These are phyloP conservation scores for Odocoileus hemionus DNA, from an alignment of 2,113 vertebrate species.

Conservation along the genomic window DNA sequence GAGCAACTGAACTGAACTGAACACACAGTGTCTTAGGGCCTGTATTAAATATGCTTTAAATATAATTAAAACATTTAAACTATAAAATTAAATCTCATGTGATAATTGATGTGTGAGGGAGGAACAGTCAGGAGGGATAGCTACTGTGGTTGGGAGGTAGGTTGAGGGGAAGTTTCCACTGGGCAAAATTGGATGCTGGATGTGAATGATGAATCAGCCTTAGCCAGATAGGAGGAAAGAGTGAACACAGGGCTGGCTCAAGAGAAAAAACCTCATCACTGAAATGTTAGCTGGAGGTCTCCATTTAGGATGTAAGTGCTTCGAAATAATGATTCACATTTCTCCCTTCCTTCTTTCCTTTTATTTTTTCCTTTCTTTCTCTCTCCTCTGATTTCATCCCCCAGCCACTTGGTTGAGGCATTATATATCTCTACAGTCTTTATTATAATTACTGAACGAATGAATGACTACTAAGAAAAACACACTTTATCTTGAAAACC, in stretches of 20 bases:
- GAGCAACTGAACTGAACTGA: background rate
- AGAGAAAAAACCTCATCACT: background rate
- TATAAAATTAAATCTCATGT: background rate
- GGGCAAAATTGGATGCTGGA: background rate
- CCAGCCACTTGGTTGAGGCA: background rate
- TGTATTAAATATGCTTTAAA: background rate
- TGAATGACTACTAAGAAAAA: background rate
- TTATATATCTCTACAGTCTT: background rate
- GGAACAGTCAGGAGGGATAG: accelerated
- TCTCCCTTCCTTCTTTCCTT: background rate
- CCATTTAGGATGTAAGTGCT: background rate
- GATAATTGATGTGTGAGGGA: background rate
- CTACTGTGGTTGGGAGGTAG: background rate
- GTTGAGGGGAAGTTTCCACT: background rate
- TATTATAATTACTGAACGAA: background rate
- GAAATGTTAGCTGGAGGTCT: background rate
- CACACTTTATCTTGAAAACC: background rate
- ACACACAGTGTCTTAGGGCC: background rate
- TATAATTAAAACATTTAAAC: background rate
- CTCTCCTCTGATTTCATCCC: background rate
- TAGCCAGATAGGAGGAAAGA: background rate
- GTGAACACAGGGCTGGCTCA: background rate
- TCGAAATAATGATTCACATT: background rate
- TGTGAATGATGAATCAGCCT: background rate
- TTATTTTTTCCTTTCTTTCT: background rate